These are phyloP conservation scores for Corythornis vintsioides DNA, from an alignment of 2,113 vertebrate genomes.

Conservation along the genomic window DNA sequence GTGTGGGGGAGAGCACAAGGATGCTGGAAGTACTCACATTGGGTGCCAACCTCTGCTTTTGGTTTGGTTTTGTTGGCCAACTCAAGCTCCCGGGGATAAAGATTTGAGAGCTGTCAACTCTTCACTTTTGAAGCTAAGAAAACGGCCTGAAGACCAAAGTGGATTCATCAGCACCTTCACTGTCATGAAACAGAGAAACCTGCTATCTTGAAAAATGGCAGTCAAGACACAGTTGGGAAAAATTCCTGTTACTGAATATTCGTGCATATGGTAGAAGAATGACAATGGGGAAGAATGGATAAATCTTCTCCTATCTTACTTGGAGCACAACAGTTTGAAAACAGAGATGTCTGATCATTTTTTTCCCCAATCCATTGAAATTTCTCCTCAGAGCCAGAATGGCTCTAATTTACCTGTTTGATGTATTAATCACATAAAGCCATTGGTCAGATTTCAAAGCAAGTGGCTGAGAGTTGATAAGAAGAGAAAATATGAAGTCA, in stretches of 20 bases:
- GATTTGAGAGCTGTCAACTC: not conserved
- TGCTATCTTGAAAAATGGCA: constrained; percentile 37
- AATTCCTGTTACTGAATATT: constrained; percentile 14
- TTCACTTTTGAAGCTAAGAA: not conserved
- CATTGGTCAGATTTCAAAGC: constrained; percentile 69
- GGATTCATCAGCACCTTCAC: not conserved
- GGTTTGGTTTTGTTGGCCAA: not conserved
- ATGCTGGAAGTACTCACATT: not conserved
- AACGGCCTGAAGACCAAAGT: not conserved
- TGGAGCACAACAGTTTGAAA: constrained; percentile 16
- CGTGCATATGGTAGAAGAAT: not conserved
- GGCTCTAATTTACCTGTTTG: constrained; percentile 66
- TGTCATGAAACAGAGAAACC: constrained; percentile 5
- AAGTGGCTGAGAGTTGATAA: constrained; percentile 59
- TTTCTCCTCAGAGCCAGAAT: constrained; percentile 40
- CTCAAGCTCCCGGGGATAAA: not conserved
- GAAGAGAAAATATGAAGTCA: constrained; percentile 64
- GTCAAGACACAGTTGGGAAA: not conserved
- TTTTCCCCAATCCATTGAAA: constrained; percentile 10
- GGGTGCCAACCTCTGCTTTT: not conserved
- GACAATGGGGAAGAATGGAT: not conserved
- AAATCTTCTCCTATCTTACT: not conserved
- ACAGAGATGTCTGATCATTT: constrained; percentile 33
- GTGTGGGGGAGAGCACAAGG: not conserved
- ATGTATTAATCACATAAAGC: constrained; percentile 63